Base-by-base conservation (phyloP, 2,797 vertebrate genomes). In the Trachops cirrhosus region DNA sequence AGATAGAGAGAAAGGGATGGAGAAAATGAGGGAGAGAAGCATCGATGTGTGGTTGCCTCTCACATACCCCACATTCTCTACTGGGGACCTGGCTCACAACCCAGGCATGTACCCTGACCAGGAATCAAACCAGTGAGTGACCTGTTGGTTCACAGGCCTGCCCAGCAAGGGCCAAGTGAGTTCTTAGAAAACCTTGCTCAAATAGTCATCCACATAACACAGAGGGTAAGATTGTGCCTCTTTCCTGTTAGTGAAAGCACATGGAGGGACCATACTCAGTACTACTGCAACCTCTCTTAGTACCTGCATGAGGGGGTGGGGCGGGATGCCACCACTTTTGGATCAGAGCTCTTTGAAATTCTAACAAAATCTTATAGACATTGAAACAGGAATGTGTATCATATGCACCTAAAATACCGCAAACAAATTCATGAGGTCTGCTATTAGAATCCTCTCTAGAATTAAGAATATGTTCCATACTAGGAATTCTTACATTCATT, bases 101-200 rank as follows among this genome's bases (percentile, higher is more conserved):
- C 59, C 59, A 62, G 59, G 59, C 59, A 62, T 32, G 59, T 32
- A 26, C 29, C 26, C 11, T 62, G 26, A 62, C 59, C 19, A 21
- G 59, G 26, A 6, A 62, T 32, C 29, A 32, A 29, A 62, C 57
- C 11, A 14, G 57, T 3, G 57, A 14, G 57, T 3, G 57, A 62
- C 11, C 59, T 32, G 11, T 62, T 32, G 59, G 59, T 62, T 62
- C 11, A 32, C 12, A 62, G 26, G 59, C 59, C 29, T 29, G 12
- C 26, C 26, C 59, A 62, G 26, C 26, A 26, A 62, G 26, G 59
- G 26, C 29, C 59, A 74, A 93, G 86, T 21, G 48, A 3, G 6
- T 86, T 73, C 37, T 95, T 91, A 73, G 54, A 87, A 90, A 95
- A 91, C 9, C 34, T 78, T 68, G 15, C 15, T 95, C n/a, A 46